phyloP scores from a whole-genome alignment of 2,888 invertebrate genomes.

The Podotricha telesiphe region DNA sequence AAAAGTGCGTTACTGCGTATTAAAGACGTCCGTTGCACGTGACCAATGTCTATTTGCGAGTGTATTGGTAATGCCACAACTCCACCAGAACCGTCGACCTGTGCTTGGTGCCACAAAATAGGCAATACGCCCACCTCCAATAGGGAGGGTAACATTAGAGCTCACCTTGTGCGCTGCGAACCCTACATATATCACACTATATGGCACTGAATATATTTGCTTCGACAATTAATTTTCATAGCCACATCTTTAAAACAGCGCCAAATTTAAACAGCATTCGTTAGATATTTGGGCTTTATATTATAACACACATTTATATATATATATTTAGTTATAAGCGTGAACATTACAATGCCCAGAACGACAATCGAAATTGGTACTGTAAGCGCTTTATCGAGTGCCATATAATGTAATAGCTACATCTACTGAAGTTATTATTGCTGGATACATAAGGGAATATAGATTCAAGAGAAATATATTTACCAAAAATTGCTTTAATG shows the following conservation, averaged over 20 bases:
- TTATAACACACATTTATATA: constrained; percentile 8
- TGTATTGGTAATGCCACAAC: constrained; percentile 64
- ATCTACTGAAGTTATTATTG: constrained; percentile 82
- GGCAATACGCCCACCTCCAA: constrained; percentile 84
- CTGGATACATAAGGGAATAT: constrained; percentile 83
- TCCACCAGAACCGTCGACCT: constrained; percentile 72
- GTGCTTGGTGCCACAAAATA: constrained; percentile 81
- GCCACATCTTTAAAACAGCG: constrained; percentile 16
- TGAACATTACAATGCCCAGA: constrained; percentile 24
- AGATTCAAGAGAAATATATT: constrained; percentile 83
- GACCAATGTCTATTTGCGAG: constrained; percentile 30
- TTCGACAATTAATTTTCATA: constrained; percentile 35
- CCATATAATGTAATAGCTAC: constrained; percentile 74
- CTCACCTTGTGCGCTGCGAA: constrained; percentile 84
- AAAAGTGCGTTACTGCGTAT: not conserved
- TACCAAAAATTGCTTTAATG: constrained; percentile 80
- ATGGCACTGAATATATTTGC: constrained; percentile 57
- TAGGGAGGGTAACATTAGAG: constrained; percentile 82
- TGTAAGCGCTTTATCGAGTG: constrained; percentile 52
- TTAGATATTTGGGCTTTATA: constrained; percentile 13
- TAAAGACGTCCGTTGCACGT: not conserved
- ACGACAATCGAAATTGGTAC: constrained; percentile 32
- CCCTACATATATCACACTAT: constrained; percentile 70
- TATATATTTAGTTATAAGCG: constrained; percentile 6
- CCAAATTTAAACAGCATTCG: constrained; percentile 4